Evolutionary conservation across 2,888 invertebrate species (phyloP), one percentile per base, ranked within the genome.

Genomic region (Eupsilia transversa): DNA sequence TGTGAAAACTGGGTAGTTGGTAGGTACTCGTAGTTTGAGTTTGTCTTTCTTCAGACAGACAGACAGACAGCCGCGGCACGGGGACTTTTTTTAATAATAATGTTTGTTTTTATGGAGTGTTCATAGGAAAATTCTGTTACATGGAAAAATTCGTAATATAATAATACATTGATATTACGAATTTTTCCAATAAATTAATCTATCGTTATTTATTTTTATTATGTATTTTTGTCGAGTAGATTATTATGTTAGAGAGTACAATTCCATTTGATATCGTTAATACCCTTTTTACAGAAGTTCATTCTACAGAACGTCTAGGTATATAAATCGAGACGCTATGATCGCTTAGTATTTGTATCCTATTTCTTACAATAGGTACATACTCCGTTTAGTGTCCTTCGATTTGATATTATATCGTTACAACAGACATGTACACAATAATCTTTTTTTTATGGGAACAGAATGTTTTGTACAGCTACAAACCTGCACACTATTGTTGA

Each of bases 281-380:
- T 75, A 67, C 70, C 59, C 33, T 77, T 82, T 77, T 59, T 56
- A 59, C 70, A 68, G 59, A 80, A 80, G 67, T 81, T 82, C 38
- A 52, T 77, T 77, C 60, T 66, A 65, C 61, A 65, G 68, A 81
- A 71, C 52, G 59, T 60, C 57, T 41, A n/a, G n/a, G n/a, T n/a
- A 35, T n/a, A 77, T 72, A 77, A 72, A 74, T 73, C 65, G 66
- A 64, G 20, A 65, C 84, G 67, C 60, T 64, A 75, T 74, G 56
- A 68, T 77, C 71, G 71, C 49, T 57, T 38, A 52, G 56, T 69
- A 60, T 73, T 69, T 49, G 43, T 61, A 72, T 74, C 73, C 74
- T 46, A 63, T 65, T 77, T 64, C 61, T 69, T 61, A 72, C 68
- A 66, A 71, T 54, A n/a, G n/a, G n/a, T n/a, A 74, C 77, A 84